These are phyloP conservation scores for Teleopsis dalmanni DNA, from an alignment of 1,140 invertebrate species.

Conservation along the genomic window DNA sequence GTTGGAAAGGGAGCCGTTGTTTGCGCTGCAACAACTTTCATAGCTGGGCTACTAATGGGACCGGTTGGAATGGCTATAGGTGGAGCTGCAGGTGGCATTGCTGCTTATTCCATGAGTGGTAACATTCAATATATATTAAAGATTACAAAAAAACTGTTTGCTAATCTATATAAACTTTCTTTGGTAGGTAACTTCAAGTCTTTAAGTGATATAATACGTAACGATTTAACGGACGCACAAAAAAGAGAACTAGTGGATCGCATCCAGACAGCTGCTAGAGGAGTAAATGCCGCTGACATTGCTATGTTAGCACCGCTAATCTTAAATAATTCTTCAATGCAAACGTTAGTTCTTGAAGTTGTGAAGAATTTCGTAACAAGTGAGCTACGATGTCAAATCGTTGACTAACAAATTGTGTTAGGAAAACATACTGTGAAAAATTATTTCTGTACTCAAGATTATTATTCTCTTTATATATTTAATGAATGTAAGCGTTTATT, in stretches of 20 bases:
- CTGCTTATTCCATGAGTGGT: constrained; percentile 34
- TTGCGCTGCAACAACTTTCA: constrained; percentile 35
- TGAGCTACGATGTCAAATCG: constrained; percentile 33
- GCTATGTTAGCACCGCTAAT: constrained; percentile 32
- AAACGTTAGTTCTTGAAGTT: constrained; percentile 31
- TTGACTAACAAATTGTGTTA: constrained; percentile 27
- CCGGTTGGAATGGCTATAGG: constrained; percentile 36
- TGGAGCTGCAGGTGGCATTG: constrained; percentile 33
- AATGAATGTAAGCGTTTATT: neutral
- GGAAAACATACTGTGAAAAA: too few species aligned
- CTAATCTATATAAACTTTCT: neutral
- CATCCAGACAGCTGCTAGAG: constrained; percentile 25
- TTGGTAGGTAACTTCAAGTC: constrained; percentile 29
- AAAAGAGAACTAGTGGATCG: constrained; percentile 32
- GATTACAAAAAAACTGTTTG: too few species aligned
- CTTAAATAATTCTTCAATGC: constrained; percentile 25
- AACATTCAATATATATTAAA: too few species aligned
- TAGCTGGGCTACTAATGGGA: constrained; percentile 31
- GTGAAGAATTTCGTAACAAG: constrained; percentile 30
- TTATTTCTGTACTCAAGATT: too few species aligned
- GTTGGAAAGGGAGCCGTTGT: constrained; percentile 35
- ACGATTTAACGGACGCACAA: constrained; percentile 33
- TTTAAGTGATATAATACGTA: constrained; percentile 32
- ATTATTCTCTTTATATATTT: too few species aligned
- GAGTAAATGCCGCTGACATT: constrained; percentile 29